Base-by-base conservation (phyloP, 2,888 invertebrate genomes). In the Drosophila differens region DNA sequence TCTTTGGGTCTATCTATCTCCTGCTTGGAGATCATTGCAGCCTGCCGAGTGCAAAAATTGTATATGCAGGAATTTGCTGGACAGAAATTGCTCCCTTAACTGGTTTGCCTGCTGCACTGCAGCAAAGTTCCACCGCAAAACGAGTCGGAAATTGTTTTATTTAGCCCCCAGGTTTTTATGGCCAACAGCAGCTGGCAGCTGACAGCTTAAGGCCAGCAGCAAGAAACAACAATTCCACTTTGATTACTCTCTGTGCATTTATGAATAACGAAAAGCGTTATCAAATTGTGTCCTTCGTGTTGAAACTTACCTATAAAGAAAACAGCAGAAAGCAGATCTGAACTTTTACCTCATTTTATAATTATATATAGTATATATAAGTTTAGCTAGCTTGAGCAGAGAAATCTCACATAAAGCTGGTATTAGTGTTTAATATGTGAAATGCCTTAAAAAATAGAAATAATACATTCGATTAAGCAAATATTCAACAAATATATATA, bases 101-200 rank as follows among this genome's bases (percentile, higher is more conserved):
- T 79, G 81, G 86, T 83, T 85, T 69, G 12, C 39, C 25, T 44
- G 52, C 44, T 33, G 28, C 30, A 47, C 47, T 44, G 51, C 35
- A 37, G 30, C 64, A 52, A 60, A 41, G 30, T 63, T 55, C 47
- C 25, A 70, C 57, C 39, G 51, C 35, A 63, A 61, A 53, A 47
- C 44, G 41, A 39, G 57, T 37, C 54, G 59, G 35, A 58, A 60
- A 71, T 76, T 59, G 63, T 57, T 49, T 57, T 35, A 41, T 35
- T 37, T 55, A 33, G 60, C 41, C 41, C 5, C 37, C 9, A 57
- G 51, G 41, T 25, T 60, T 67, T 70, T 60, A 67, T 32, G 54
- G 63, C 58, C 70, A 39, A 28, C 57, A 39, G 39, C 57, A 37
- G 57, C 57, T 41, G 22, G 58, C 58, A 22, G 41, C 57, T 57